Percentiles rank a stretch among this genome's conserved stretches.
phyloP scores from a whole-genome alignment of 2,888 invertebrate genomes.

The Diadegma fenestrale region DNA sequence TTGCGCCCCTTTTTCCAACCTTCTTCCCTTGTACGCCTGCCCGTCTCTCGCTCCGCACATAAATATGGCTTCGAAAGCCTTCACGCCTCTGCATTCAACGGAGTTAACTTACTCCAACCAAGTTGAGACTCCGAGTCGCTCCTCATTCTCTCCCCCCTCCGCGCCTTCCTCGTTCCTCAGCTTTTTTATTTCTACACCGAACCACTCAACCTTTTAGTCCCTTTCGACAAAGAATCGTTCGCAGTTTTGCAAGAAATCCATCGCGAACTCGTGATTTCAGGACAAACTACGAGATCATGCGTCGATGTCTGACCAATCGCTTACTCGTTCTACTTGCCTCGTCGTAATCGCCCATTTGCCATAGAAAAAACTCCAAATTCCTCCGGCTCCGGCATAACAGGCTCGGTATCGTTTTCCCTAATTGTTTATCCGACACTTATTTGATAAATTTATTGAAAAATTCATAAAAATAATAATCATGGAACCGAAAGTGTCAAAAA shows the following conservation, averaged over 20 bases:
- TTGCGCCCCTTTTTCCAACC: conserved; percentile 63
- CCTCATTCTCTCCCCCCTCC: conserved; percentile 24
- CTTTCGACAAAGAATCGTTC: conserved; percentile 32
- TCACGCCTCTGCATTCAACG: conserved; percentile 57
- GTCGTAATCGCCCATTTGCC: background rate
- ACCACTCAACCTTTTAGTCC: conserved; percentile 45
- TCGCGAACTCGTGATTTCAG: background rate
- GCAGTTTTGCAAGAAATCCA: conserved; percentile 17
- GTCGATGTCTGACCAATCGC: conserved; percentile 22
- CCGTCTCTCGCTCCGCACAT: conserved; percentile 71
- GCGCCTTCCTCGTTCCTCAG: background rate
- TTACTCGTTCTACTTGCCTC: conserved; percentile 11
- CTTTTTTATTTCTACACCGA: conserved; percentile 57
- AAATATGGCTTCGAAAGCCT: conserved; percentile 78
- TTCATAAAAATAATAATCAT: background rate
- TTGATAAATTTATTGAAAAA: background rate
- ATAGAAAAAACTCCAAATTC: background rate
- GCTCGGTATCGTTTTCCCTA: background rate
- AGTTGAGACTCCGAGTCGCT: conserved; percentile 71
- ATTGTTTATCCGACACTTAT: background rate
- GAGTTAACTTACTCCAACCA: conserved; percentile 75
- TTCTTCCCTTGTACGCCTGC: conserved; percentile 59
- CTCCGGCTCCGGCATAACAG: background rate
- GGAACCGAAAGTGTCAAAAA: background rate
- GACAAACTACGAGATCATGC: background rate